These are phyloP conservation scores for Cryptocephalus primarius DNA, from an alignment of 2,888 invertebrate genomes.

Conservation along the genomic window DNA sequence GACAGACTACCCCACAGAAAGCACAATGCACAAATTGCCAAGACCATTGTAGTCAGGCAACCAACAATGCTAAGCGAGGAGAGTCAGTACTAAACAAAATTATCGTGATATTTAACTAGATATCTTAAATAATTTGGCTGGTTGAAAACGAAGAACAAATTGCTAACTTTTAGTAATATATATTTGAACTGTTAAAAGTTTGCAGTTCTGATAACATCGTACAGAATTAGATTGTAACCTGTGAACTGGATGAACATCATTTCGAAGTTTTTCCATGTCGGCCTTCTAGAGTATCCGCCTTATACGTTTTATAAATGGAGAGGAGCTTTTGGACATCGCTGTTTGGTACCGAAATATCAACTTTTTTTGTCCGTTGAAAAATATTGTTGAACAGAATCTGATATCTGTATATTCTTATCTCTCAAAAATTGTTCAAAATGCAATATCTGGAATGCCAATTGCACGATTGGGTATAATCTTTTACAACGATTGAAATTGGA, in stretches of 20 bases:
- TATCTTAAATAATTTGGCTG: constrained; percentile 13
- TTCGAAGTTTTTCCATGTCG: constrained; percentile 14
- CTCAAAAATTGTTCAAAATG: constrained; percentile 18
- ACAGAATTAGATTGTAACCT: constrained; percentile 12
- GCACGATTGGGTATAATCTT: constrained; percentile 13
- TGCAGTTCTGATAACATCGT: constrained; percentile 17
- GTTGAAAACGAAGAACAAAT: constrained; percentile 16
- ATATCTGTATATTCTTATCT: constrained; percentile 7
- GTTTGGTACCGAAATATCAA: constrained; percentile 13
- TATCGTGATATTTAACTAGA: too few species aligned
- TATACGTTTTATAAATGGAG: constrained; percentile 13
- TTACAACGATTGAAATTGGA: constrained; percentile 11
- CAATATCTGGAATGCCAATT: constrained; percentile 14
- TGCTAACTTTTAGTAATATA: constrained; percentile 12
- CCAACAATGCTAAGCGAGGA: too few species aligned
- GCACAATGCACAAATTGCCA: too few species aligned
- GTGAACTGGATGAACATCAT: constrained; percentile 13
- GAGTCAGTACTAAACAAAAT: too few species aligned
- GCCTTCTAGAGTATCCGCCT: constrained; percentile 11
- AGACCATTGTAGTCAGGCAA: too few species aligned
- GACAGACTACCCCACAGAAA: too few species aligned
- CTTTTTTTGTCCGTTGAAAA: constrained; percentile 11
- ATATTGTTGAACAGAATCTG: constrained; percentile 13
- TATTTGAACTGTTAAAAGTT: constrained; percentile 14
- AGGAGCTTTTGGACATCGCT: constrained; percentile 10